phyloP scores from a whole-genome alignment of 2,888 invertebrate genomes.

The Drosophila conformis region DNA sequence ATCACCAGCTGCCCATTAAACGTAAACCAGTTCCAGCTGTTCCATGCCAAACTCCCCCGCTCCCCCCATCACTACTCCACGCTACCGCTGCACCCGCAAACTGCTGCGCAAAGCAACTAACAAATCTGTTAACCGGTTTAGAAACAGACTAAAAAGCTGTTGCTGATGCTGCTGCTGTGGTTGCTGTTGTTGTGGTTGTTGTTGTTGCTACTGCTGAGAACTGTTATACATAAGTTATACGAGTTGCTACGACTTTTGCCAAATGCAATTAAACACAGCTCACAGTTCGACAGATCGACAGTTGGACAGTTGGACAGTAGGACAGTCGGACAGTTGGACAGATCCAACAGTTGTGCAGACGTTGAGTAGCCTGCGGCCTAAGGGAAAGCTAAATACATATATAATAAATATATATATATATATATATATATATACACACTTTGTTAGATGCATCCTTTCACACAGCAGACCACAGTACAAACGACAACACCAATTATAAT shows the following conservation, averaged over 20 bases:
- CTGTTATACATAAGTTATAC: slow-evolving; percentile 53
- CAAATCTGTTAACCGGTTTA: slow-evolving; percentile 67
- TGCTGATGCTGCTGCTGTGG: slow-evolving; percentile 23
- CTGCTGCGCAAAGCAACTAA: slow-evolving; percentile 44
- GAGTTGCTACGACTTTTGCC: slow-evolving; percentile 27
- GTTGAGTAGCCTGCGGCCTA: slow-evolving; percentile 25
- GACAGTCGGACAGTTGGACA: slow-evolving; percentile 14
- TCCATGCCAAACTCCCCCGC: slow-evolving; percentile 2
- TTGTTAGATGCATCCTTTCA: slow-evolving; percentile 43
- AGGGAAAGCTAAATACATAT: slow-evolving; percentile 38
- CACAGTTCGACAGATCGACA: slow-evolving; percentile 21
- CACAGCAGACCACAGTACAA: slow-evolving; percentile 5
- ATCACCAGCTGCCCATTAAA: slow-evolving; percentile 65
- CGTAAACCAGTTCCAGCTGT: slow-evolving; percentile 57
- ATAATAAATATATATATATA: neutral
- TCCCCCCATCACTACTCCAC: neutral
- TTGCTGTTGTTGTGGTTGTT: slow-evolving; percentile 10
- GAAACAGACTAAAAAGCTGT: slow-evolving; percentile 53
- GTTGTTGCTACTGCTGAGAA: slow-evolving; percentile 39
- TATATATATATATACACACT: slow-evolving; percentile 4
- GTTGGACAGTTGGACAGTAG: neutral
- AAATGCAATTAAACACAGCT: slow-evolving; percentile 57
- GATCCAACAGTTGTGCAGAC: slow-evolving; percentile 6
- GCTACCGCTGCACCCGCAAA: neutral
- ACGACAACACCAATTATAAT: neutral